Percentiles rank a stretch among this genome's conserved stretches.
Evolutionary conservation across 2,113 vertebrate genomes (phyloP).

Genomic region (Cryptotis parvus): DNA sequence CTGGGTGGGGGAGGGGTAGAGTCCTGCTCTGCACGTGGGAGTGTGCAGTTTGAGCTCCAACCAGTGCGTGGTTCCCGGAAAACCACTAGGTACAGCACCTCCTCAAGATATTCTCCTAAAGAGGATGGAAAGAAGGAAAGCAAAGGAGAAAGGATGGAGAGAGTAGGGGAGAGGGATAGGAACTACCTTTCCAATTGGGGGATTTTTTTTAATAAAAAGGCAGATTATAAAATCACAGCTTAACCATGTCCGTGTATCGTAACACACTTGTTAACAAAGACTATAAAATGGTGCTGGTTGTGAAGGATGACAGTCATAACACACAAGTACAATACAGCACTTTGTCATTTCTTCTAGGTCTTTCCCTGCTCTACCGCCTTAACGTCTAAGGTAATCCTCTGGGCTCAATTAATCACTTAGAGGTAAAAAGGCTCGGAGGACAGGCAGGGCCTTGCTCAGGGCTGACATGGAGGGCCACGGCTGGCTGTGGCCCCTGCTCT

Average conservation of each 20-base stretch:
- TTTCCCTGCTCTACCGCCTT: neutral
- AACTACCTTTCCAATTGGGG: no score
- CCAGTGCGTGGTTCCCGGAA: no score
- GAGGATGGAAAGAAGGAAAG: no score
- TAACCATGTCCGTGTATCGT: neutral
- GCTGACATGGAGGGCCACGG: neutral
- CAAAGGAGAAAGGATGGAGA: no score
- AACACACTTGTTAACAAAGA: neutral
- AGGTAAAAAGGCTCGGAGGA: accelerated
- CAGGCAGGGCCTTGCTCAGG: neutral
- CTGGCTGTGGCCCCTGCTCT: accelerated
- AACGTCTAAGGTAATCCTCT: neutral
- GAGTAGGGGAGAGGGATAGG: no score
- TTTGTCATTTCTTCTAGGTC: neutral
- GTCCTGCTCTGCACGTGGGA: no score
- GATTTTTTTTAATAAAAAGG: no score
- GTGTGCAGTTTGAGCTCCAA: no score
- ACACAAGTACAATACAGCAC: neutral
- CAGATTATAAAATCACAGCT: neutral
- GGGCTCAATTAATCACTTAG: neutral
- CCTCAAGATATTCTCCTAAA: no score
- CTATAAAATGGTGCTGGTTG: neutral
- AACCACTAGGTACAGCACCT: no score
- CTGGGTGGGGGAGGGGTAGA: no score
- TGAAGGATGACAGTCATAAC: neutral